Evolutionary conservation across 1,140 invertebrate genomes (phyloP).

Genomic region (Zaprionus davidi): DNA sequence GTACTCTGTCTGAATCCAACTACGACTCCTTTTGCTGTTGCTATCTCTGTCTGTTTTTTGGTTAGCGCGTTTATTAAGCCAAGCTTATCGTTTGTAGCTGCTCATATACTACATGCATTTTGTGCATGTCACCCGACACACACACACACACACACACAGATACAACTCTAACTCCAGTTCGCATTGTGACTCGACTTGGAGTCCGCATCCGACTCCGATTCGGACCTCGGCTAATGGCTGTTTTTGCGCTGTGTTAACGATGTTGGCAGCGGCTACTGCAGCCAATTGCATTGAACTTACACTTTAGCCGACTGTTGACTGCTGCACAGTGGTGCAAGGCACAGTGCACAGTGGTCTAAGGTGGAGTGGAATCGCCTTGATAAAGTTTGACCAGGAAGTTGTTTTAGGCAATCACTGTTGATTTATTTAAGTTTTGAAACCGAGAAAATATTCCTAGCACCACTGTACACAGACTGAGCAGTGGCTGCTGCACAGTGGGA

Average conservation of each 20-base stretch:
- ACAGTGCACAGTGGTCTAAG: background rate
- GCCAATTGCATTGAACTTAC: constrained; percentile 69
- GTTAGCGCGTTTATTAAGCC: constrained; percentile 69
- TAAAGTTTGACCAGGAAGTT: too few relatives aligned
- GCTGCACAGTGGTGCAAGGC: constrained; percentile 33
- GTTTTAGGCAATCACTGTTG: too few relatives aligned
- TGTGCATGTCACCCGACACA: constrained; percentile 76
- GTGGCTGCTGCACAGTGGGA: background rate
- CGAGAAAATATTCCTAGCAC: background rate
- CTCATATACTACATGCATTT: constrained; percentile 79
- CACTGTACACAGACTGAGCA: constrained; percentile 8
- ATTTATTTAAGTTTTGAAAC: too few relatives aligned
- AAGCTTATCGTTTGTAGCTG: constrained; percentile 74
- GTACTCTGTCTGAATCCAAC: constrained; percentile 46
- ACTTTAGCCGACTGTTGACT: constrained; percentile 22
- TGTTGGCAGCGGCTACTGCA: constrained; percentile 56
- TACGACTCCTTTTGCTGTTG: background rate
- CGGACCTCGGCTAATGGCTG: constrained; percentile 63
- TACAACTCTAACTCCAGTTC: constrained; percentile 30
- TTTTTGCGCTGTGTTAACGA: constrained; percentile 77
- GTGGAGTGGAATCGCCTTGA: too few relatives aligned
- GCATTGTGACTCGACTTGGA: background rate
- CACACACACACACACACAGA: constrained; percentile 7
- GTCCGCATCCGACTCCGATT: constrained; percentile 17
- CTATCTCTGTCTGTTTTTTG: constrained; percentile 47